Evolutionary conservation across 1,140 invertebrate species (phyloP), one percentile per base, ranked within the genome.

Genomic region (Polyergus mexicanus): DNA sequence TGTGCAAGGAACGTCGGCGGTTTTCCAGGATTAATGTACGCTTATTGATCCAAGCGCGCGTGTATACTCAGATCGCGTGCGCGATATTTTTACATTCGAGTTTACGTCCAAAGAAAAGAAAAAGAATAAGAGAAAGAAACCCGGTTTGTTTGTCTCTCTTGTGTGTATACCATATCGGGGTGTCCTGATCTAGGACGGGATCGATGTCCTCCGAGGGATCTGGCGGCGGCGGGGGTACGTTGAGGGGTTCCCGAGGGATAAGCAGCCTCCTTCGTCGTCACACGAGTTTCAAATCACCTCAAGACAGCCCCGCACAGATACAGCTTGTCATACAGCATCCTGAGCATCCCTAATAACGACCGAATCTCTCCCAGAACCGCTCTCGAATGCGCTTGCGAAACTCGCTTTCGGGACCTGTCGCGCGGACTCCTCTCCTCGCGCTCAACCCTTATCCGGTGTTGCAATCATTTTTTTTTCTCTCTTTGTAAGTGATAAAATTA

Each of bases 281-380:
- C 92, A 95, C 94, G 93, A 95, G 94, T 95, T 95, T 95, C 94
- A 95, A 95, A 94, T 95, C 94, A 93, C 94, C 94, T 93, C 95
- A 95, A 94, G 94, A 95, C 88, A 95, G 92, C 89, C 92, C 94
- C 90, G 93, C 94, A 91, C 94, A 94, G 92, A 95, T 93, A 91
- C 94, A 95, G 87, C 94, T 95, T 95, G 94, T 95, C 93, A 94
- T 95, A 94, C 94, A 95, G 88, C 94, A 95, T 95, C 94, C 94
- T 92, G 94, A 95, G 91, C 94, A 95, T 89, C 92, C 93, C 92
- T 94, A 94, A 69, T 89, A 90, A 68, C 86, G 44, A 80, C 63
- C 47, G 63, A 19, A 51, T 51, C 16, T 38, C 28, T 44, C 71
- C 54, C 71, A 66, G 4, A 51, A 63, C 16, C 68, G 68, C 38